Evolutionary conservation across 1,140 invertebrate genomes (phyloP).

Genomic region (Sinella curviseta): DNA sequence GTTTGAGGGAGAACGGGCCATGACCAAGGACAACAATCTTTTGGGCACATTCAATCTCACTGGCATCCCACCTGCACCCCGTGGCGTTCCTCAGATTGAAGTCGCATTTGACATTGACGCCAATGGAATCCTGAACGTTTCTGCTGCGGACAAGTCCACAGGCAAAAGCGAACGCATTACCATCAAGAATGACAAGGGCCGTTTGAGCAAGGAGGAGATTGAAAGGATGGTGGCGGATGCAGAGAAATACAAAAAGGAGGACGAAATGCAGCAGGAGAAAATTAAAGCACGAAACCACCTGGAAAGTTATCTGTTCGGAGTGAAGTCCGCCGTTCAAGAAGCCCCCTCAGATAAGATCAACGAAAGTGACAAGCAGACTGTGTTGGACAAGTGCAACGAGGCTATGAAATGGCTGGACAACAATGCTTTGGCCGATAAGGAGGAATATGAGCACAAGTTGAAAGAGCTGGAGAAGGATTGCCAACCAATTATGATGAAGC

Average conservation of each 20-base stretch:
- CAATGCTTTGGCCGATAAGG: constrained; percentile 60
- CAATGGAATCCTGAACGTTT: constrained; percentile 78
- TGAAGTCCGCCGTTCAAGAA: constrained; percentile 71
- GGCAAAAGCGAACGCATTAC: constrained; percentile 75
- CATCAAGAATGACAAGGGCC: constrained; percentile 90
- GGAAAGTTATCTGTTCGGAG: constrained; percentile 80
- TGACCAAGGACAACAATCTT: constrained; percentile 77
- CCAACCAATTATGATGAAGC: constrained; percentile 52
- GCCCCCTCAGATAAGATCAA: constrained; percentile 53
- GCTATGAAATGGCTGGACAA: constrained; percentile 58
- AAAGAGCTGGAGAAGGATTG: constrained; percentile 56
- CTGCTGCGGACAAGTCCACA: constrained; percentile 74
- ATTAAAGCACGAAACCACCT: constrained; percentile 74
- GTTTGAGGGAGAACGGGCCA: constrained; percentile 75
- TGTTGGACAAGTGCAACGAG: constrained; percentile 57
- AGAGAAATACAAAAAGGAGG: constrained; percentile 69
- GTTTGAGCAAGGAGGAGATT: constrained; percentile 85
- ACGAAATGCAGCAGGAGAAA: constrained; percentile 65
- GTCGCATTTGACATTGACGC: too few species aligned
- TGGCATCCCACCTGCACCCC: constrained; percentile 76
- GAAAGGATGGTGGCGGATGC: constrained; percentile 85
- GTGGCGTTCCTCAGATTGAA: constrained; percentile 75
- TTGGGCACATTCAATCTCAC: constrained; percentile 75
- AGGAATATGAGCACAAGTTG: constrained; percentile 55
- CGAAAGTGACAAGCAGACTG: constrained; percentile 63